Evolutionary conservation across 2,113 vertebrate genomes (phyloP), one percentile per base, ranked within the genome.

Genomic region (Calypte anna): DNA sequence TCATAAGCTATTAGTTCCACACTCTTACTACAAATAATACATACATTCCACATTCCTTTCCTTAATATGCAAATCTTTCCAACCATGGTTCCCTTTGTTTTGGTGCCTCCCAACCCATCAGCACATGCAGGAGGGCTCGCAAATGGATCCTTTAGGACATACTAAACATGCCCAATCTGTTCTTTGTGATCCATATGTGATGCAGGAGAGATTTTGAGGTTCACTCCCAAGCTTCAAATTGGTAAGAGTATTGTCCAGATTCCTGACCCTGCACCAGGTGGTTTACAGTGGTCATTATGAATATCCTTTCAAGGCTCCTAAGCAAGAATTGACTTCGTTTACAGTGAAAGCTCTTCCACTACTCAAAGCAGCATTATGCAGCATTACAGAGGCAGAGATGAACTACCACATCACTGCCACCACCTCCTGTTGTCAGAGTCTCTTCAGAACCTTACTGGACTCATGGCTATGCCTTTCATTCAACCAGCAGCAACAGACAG

Each of bases 1-100:
- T 95, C 94, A 96, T 96, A 96, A 93, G n/a, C 62, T 91, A 95
- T 96, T 95, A 96, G 94, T 96, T 97, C 91, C 93, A 96, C 95
- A 64, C 50, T 87, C 78, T 89, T 95, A 30, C 83, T 66, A 92
- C 88, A 93, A 86, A 94, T 93, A 95, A 96, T 90, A 93, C 86
- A 91, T 84, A 96, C 80, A 94, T 91, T 96, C 94, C 93, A 76
- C 93, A 97, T 91, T 94, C 90, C 93, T 93, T 76, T 93, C 86
- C 93, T 87, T 91, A 96, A 91, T 91, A 95, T 96, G 94, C 84
- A 95, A 93, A 96, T 96, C 91, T 96, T 95, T 81, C 94, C 73
- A 96, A 46, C 69, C 74, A 94, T 33, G 36, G 73, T 72, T 27
- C 61, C 82, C 50, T 95, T 96, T 96, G 90, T 95, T 93, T 96